Conservation (phyloP, 1,140 invertebrate species). For the Sycobia sp. region DNA sequence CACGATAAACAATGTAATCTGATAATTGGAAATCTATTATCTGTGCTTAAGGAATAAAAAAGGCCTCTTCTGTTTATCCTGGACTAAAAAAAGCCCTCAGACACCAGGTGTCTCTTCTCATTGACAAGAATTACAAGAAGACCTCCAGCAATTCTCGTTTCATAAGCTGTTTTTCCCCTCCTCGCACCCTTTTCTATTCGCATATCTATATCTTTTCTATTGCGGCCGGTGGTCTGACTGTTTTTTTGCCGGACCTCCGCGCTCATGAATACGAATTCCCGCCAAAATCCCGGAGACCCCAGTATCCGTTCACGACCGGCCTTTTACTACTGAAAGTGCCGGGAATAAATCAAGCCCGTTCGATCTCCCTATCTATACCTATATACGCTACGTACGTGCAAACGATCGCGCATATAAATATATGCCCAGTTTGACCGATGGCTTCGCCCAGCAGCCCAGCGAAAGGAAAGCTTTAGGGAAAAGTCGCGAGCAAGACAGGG, state of each 20-base stretch:
- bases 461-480: no score
- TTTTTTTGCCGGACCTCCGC: no score
- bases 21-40: no score
- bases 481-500: no score
- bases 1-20: no score
- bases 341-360: slow-evolving; percentile 19
- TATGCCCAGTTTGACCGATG: not conserved
- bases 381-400: no score
- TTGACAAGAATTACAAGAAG: slow-evolving; percentile 17
- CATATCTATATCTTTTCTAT: not conserved
- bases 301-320: not conserved
- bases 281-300: slow-evolving; percentile 2
- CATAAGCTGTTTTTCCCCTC: not conserved
- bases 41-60: no score
- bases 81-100: no score
- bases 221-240: not conserved
- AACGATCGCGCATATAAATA: not conserved
- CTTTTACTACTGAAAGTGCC: slow-evolving; percentile 13
- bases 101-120: slow-evolving; percentile 15
- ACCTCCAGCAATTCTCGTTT: no score
- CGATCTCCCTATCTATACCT: not conserved
- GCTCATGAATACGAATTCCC: not conserved
- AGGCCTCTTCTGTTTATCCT: no score
- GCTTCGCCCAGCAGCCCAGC: no score
- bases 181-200: not conserved